Percentiles rank a stretch among this genome's conserved stretches.
phyloP scores from a whole-genome alignment of 2,888 invertebrate genomes.

The Pollenia labialis region DNA sequence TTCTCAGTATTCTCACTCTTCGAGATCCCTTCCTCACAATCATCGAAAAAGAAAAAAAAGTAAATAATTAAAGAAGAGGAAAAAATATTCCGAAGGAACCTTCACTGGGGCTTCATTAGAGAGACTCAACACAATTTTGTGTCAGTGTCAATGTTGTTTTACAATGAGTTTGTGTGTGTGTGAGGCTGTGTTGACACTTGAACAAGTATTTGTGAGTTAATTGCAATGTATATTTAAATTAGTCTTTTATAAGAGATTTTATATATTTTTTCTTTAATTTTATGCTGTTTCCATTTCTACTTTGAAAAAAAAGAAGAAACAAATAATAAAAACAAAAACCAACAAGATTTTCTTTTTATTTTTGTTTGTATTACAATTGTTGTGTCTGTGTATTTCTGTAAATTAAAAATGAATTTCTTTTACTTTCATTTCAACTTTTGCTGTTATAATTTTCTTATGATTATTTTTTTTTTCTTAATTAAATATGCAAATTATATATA shows the following conservation, averaged over 20 bases:
- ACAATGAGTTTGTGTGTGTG: not conserved
- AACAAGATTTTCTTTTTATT: not conserved
- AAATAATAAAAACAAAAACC: not conserved
- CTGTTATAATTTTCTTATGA: conserved; percentile 3
- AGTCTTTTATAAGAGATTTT: conserved; percentile 45
- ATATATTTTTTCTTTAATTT: conserved; percentile 29
- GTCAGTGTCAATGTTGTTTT: conserved; percentile 3
- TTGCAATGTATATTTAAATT: conserved; percentile 64
- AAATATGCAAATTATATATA: conserved; percentile 66
- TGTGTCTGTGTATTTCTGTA: conserved; percentile 1
- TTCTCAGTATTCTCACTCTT: not conserved
- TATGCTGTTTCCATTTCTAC: conserved; percentile 32
- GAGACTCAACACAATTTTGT: conserved; percentile 18
- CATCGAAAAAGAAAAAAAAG: not conserved
- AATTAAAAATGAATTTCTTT: conserved; percentile 47
- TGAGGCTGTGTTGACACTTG: conserved; percentile 27
- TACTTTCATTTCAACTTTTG: conserved; percentile 23
- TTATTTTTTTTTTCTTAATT: conserved; percentile 58
- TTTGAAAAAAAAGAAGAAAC: conserved; percentile 4
- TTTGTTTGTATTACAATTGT: not conserved
- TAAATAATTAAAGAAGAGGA: not conserved
- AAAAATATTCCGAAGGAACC: not conserved
- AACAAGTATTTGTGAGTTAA: conserved; percentile 57
- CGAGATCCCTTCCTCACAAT: not conserved
- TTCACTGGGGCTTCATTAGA: conserved; percentile 9